Base-by-base conservation (phyloP, 1,140 invertebrate species). In the Batillaria attramentaria region DNA sequence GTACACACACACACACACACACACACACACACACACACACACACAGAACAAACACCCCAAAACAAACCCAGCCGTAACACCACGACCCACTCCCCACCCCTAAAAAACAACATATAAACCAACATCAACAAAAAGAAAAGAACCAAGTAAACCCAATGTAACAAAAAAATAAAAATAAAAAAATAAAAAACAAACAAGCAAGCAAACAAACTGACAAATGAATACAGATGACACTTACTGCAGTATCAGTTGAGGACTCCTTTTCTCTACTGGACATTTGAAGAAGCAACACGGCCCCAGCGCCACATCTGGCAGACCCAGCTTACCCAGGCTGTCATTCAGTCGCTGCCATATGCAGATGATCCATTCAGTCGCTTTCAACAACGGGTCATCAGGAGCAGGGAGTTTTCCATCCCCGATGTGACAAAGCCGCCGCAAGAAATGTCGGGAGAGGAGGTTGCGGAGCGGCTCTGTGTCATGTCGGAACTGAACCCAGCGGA, bases 401-500 rank as follows among this genome's bases (percentile, higher is more conserved):
- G 89, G 90, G 20, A 87, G 68, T 4, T 79, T 76, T 3, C 90
- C 90, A 13, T 79, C 66, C 65, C 87, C 79, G 5, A 78, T 79
- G 72, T 88, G 84, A 37, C 87, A 78, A 37, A 86, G 70, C 28
- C 84, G 84, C 31, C 90, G 83, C 16, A 86, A 81, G 57, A 90
- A 84, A 72, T 90, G 87, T 37, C 90, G 83, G 39, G 87, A 85
- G 35, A 91, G 80, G 3, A 90, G 80, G 73, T 86, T 84, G 62
- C 85, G 78, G 31, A 89, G 81, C 37, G 90, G 90, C 79, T 91
- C 90, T 28, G 85, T 85, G 62, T 89, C 88, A 39, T 88, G 82
- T 28, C 87, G 86, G 72, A 89, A 86, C 76, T 90, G 88, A 39
- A 90, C 87, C 90, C 90, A 91, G 39, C 88, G 86, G 82, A 91